Base-by-base conservation (phyloP, 2,888 invertebrate species). In the Catocala fraxini region DNA sequence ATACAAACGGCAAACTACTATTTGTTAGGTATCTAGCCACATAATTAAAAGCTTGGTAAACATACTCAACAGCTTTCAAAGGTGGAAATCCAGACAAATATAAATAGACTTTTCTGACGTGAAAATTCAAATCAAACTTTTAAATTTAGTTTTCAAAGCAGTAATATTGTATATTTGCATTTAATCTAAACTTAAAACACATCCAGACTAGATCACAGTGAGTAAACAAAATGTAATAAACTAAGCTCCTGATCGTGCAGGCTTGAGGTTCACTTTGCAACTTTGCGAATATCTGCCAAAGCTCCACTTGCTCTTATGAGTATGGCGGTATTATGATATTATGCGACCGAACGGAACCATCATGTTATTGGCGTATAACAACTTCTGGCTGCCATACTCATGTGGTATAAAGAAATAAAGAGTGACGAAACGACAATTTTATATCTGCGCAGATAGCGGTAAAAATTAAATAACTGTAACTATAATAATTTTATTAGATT, bases 261-360 rank as follows among this genome's bases (percentile, higher is more conserved):
- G 65, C 62, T n/a, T 56, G 63, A 55, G 73, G 80, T 82, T 81
- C 85, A 84, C 81, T 89, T 88, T 70, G 82, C 82, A 92, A 92
- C 90, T 93, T 93, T 91, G 88, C 88, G 87, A 91, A 91, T 92
- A 90, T 85, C 85, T 76, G 75, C 73, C 68, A 70, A 80, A 75
- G 65, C 76, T 75, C 81, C 75, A 67, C 70, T 75, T 68, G 75
- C 65, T 77, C 80, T 79, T 80, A 84, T 73, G 86, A 82, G 68
- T 80, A 84, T 75, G 86, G 81, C 66, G 75, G 78, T 82, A 86
- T 91, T 91, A 92, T 91, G 89, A 62, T 45, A 43, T 48, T 55
- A 33, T 15, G 43, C 11, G 41, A 89, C 87, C 81, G 81, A 77
- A 82, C 80, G 71, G 68, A 84, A 86, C 87, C 86, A 79, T 85